Conservation (phyloP, 92 coral and sea anemone genomes). For the Porites cylindrica region DNA sequence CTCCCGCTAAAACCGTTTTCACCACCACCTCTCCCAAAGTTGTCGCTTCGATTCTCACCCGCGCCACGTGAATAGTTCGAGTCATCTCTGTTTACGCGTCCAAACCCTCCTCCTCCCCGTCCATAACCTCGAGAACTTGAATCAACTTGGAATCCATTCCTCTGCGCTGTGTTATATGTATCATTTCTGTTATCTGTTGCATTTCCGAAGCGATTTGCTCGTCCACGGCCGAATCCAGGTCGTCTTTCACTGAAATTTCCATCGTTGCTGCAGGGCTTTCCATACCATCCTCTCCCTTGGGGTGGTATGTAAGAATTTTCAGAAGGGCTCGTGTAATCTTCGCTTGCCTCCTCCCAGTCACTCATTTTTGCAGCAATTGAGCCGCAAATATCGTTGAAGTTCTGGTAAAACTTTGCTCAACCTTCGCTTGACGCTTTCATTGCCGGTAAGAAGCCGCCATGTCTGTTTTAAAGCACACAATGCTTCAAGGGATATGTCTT, state of each 20-base stretch:
- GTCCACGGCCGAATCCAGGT: slow-evolving; percentile 46
- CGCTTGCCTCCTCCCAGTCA: slow-evolving; percentile 54
- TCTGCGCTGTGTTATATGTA: slow-evolving; percentile 8
- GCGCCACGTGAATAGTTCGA: slow-evolving; percentile 29
- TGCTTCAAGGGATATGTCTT: slow-evolving; percentile 1
- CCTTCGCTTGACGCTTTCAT: background rate
- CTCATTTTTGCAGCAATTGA: slow-evolving; percentile 39
- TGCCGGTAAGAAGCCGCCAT: slow-evolving; percentile 29
- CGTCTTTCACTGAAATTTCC: slow-evolving; percentile 21
- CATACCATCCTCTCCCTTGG: slow-evolving; percentile 31
- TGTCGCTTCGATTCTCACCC: background rate
- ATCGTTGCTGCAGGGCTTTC: background rate
- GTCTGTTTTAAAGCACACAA: background rate
- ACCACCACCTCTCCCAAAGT: slow-evolving; percentile 28
- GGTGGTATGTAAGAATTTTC: slow-evolving; percentile 27
- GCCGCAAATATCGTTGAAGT: background rate
- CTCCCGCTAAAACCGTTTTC: background rate
- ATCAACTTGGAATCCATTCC: slow-evolving; percentile 7
- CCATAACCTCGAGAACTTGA: slow-evolving; percentile 30
- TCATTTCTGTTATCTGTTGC: background rate
- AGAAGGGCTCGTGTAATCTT: background rate
- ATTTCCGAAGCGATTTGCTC: slow-evolving; percentile 38
- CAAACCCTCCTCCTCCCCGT: slow-evolving; percentile 34
- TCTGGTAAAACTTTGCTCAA: background rate
- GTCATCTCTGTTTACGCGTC: slow-evolving; percentile 3